phyloP scores from a whole-genome alignment of 1,140 invertebrate species.

The Ceratina calcarata region DNA sequence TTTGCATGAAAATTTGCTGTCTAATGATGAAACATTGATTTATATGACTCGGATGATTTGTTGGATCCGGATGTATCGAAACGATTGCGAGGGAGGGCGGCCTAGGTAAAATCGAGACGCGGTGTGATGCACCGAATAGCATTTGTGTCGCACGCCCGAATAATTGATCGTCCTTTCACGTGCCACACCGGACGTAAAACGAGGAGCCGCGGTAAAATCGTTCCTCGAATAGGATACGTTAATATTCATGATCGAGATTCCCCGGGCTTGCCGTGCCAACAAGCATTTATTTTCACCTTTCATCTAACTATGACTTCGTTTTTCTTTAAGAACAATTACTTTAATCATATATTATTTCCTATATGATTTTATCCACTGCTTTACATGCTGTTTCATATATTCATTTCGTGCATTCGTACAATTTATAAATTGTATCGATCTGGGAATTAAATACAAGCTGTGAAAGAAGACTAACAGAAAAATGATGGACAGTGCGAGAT shows the following conservation, averaged over 20 bases:
- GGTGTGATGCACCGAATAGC: constrained; percentile 44
- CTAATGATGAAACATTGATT: too few species aligned
- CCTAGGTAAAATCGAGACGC: not conserved
- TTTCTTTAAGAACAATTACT: too few species aligned
- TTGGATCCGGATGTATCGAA: too few species aligned
- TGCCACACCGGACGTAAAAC: constrained; percentile 45
- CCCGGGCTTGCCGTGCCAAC: not conserved
- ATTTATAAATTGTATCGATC: too few species aligned
- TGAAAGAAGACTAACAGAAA: not conserved
- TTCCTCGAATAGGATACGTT: constrained; percentile 27
- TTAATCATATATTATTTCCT: too few species aligned
- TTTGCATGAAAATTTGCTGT: too few species aligned
- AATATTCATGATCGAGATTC: constrained; percentile 41
- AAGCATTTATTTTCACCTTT: constrained; percentile 5
- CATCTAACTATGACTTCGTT: not conserved
- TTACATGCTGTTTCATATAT: too few species aligned
- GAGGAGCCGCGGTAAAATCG: constrained; percentile 40
- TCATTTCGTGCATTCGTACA: too few species aligned
- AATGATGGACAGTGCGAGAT: not conserved
- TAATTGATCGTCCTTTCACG: constrained; percentile 50
- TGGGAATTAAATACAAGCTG: not conserved
- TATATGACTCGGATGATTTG: too few species aligned
- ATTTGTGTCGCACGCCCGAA: constrained; percentile 46
- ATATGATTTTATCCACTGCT: too few species aligned
- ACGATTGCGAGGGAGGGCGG: too few species aligned